Evolutionary conservation across 2,888 invertebrate genomes (phyloP).

Genomic region (Drosophila ustulata): DNA sequence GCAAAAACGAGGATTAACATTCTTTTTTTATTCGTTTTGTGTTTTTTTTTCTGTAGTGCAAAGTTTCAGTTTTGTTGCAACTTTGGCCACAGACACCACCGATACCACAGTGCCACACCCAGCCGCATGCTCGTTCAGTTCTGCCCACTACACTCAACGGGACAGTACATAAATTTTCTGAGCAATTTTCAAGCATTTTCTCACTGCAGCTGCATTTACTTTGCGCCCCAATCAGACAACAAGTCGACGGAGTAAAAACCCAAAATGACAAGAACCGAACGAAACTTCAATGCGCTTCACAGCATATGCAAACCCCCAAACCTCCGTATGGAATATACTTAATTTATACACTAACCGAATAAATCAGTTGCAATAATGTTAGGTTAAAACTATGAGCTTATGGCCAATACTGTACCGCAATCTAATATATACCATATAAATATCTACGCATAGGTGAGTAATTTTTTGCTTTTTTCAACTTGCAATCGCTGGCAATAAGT

Average conservation of each 20-base stretch:
- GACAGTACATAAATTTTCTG: slow-evolving; percentile 68
- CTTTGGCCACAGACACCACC: slow-evolving; percentile 75
- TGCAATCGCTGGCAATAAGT: slow-evolving; percentile 36
- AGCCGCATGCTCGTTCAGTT: slow-evolving; percentile 9
- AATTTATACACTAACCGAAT: no score
- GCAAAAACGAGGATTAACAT: slow-evolving; percentile 31
- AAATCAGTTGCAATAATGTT: background rate
- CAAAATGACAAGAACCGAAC: slow-evolving; percentile 8
- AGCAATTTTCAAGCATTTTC: slow-evolving; percentile 49
- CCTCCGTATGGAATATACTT: background rate
- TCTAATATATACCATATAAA: background rate
- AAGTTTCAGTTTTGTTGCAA: slow-evolving; percentile 79
- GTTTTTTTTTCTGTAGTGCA: slow-evolving; percentile 34
- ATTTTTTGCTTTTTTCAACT: background rate
- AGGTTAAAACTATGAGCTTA: no score
- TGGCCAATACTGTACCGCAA: background rate
- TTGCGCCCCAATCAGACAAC: slow-evolving; percentile 51
- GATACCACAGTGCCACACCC: slow-evolving; percentile 46
- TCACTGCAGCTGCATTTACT: slow-evolving; percentile 37
- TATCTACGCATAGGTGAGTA: slow-evolving; percentile 6
- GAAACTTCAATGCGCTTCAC: slow-evolving; percentile 21
- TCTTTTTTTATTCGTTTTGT: background rate
- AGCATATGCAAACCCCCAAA: background rate
- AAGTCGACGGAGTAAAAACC: slow-evolving; percentile 28
- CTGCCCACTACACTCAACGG: slow-evolving; percentile 33